Evolutionary conservation across 2,797 vertebrate genomes (phyloP).

Genomic region (Sebastolobus alascanus): DNA sequence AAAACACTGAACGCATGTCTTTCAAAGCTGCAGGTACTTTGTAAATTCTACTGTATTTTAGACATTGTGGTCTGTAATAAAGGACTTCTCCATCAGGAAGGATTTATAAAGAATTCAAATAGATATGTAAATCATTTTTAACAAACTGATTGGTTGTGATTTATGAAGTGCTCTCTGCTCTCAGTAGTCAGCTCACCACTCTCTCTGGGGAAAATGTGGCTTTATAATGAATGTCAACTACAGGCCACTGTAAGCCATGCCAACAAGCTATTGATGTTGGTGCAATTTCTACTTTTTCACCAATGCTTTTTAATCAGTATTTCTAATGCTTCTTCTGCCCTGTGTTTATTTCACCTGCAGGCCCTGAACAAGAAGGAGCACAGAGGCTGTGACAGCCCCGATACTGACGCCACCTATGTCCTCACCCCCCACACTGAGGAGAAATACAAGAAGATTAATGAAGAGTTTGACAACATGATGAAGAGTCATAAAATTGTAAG

Average conservation of each 20-base stretch:
- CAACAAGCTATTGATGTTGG: constrained; percentile 43
- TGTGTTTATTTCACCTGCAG: constrained; percentile 84
- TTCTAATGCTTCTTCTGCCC: neutral
- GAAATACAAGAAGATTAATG: constrained; percentile 99
- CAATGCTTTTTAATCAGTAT: constrained; percentile 83
- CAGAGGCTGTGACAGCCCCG: constrained; percentile 96
- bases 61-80: neutral
- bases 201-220: neutral
- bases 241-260: neutral
- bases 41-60: neutral
- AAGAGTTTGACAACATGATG: constrained; percentile 99
- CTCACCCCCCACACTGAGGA: constrained; percentile 96
- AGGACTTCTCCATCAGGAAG: neutral
- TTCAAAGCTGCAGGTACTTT: neutral
- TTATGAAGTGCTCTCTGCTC: neutral
- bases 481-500: constrained; percentile 96
- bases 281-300: constrained; percentile 83
- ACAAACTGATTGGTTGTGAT: constrained; percentile 3
- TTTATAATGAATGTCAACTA: constrained; percentile 2
- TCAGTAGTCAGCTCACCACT: neutral
- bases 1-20: neutral
- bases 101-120: neutral
- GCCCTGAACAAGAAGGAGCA: constrained; percentile 99
- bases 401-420: constrained; percentile 92
- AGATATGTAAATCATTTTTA: constrained; percentile 7